These are phyloP conservation scores for Pseudochromis fuscus DNA, from an alignment of 2,797 vertebrate species.

Conservation along the genomic window DNA sequence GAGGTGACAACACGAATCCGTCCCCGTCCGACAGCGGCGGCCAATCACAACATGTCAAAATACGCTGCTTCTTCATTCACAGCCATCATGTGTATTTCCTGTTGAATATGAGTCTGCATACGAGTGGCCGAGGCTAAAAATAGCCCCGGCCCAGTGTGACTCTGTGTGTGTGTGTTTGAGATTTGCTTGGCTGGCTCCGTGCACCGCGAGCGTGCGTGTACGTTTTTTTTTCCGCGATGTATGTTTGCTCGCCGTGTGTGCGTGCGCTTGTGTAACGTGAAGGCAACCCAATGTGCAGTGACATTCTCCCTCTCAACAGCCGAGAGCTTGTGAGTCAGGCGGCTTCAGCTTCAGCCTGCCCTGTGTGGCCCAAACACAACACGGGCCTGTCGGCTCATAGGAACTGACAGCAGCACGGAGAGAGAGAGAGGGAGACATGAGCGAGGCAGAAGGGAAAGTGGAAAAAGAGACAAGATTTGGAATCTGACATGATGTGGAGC, in stretches of 20 bases:
- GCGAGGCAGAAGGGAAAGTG: background rate
- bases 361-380: constrained; percentile 56
- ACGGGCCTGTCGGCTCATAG: constrained; percentile 50
- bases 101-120: constrained; percentile 35
- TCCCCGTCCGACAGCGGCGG: background rate
- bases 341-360: constrained; percentile 58
- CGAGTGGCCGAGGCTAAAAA: constrained; percentile 58
- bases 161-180: constrained; percentile 26
- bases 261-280: constrained; percentile 40
- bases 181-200: constrained; percentile 46
- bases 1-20: constrained; percentile 23
- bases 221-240: background rate
- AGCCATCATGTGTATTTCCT: constrained; percentile 47
- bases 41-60: constrained; percentile 44
- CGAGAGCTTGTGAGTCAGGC: constrained; percentile 75
- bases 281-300: constrained; percentile 74
- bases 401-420: constrained; percentile 55
- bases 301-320: constrained; percentile 78
- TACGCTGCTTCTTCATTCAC: constrained; percentile 21
- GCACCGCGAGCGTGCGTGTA: constrained; percentile 6
- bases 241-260: constrained; percentile 31
- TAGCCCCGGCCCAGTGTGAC: constrained; percentile 45
- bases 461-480: background rate
- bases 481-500: constrained; percentile 19
- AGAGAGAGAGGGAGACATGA: constrained; percentile 1